Evolutionary conservation across 2,888 invertebrate species (phyloP), one percentile per base, ranked within the genome.

Genomic region (Tribolium freemani): DNA sequence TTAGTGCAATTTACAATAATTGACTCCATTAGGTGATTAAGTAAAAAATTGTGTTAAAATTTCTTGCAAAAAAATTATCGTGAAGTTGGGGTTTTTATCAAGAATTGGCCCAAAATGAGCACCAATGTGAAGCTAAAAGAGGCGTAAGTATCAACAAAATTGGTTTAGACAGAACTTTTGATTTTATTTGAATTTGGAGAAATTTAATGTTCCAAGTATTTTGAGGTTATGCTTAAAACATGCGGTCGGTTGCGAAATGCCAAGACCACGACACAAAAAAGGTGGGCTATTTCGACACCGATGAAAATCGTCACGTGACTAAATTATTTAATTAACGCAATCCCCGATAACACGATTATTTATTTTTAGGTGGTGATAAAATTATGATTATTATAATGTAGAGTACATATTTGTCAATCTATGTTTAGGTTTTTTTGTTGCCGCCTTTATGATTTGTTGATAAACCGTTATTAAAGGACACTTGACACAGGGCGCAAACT

Each of bases 111-210:
- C 1, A 79, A 74, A 76, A 86, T 86, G 87, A 79, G 82, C 9
- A 78, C 74, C 50, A 82, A 78, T 75, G 77, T 78, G 4, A 86
- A 86, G 80, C 73, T 87, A 38, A 87, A 87, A 82, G 87, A 87
- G 81, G 82, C 83, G 83, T 83, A 83, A 79, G 83, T 83, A 75
- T 3, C 3, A 38, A 9, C n/a, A n/a, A 38, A 38, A 8, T 1
- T 1, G 38, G 6, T 6, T 38, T 9, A 38, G 8, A 38, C 3
- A n/a, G 8, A 5, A 1, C 8, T 31, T 38, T 38, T 38, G 1
- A 38, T 38, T 38, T 38, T 6, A 8, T 8, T 38, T 3, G 8
- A 9, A 38, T 5, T 2, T 38, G n/a, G 38, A 38, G 1, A 9
- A 38, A 3, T 38, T 6, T 6, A 9, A 38, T 38, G n/a, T 38